Conservation (phyloP, 2,797 vertebrate genomes). For the Caiman crocodilus region DNA sequence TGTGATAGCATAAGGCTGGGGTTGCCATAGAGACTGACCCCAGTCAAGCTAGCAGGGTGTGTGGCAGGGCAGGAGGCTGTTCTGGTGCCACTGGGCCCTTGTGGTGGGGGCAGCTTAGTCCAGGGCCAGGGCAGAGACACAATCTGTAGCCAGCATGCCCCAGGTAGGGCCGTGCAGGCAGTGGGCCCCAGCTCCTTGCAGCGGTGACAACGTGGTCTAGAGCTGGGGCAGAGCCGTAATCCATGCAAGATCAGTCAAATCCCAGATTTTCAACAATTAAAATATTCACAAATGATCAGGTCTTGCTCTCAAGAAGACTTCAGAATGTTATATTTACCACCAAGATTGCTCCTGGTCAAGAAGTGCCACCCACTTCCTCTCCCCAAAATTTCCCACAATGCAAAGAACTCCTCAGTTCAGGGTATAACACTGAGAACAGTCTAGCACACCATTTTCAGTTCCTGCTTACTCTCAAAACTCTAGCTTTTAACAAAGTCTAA, state of each 20-base stretch:
- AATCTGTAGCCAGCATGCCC: too few species aligned
- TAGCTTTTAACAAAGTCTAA: background rate
- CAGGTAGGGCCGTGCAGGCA: too few species aligned
- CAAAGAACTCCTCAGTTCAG: background rate
- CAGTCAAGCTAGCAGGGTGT: too few species aligned
- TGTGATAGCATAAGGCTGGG: too few species aligned
- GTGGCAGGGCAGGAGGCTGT: too few species aligned
- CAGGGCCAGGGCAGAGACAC: too few species aligned
- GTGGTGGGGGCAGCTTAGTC: too few species aligned
- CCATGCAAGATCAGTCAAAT: background rate
- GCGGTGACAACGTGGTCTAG: too few species aligned
- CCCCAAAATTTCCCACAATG: background rate
- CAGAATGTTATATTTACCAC: background rate
- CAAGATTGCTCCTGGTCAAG: background rate
- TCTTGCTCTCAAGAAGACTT: background rate
- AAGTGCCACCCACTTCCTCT: background rate
- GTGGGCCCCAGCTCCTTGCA: too few species aligned
- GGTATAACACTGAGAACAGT: background rate
- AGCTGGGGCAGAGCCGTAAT: too few species aligned
- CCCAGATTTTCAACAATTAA: background rate
- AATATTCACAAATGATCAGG: background rate
- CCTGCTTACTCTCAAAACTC: background rate
- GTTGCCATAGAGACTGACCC: too few species aligned
- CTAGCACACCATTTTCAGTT: background rate
- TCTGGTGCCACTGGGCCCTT: too few species aligned